These are phyloP conservation scores for Pollenia amentaria DNA, from an alignment of 2,888 invertebrate genomes.

Conservation along the genomic window DNA sequence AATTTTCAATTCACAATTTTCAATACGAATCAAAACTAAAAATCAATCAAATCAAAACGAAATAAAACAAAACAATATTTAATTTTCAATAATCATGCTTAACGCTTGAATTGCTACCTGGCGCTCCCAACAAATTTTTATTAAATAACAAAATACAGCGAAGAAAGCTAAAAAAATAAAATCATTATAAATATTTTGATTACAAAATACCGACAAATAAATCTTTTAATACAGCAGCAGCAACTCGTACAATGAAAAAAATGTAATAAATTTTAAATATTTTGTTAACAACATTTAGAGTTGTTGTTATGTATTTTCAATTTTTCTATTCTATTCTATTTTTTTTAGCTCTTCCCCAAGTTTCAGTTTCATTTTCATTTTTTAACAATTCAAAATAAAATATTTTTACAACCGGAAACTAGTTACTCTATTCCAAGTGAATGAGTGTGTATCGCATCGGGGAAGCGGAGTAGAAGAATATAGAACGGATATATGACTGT, in stretches of 20 bases:
- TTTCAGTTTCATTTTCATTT: slow-evolving; percentile 48
- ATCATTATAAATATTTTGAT: slow-evolving; percentile 64
- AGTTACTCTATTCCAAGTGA: slow-evolving; percentile 43
- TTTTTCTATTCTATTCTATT: slow-evolving; percentile 27
- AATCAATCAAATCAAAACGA: slow-evolving; percentile 70
- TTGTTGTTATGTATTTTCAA: slow-evolving; percentile 48
- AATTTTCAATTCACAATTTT: slow-evolving; percentile 54
- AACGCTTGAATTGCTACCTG: slow-evolving; percentile 80
- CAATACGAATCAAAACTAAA: slow-evolving; percentile 45
- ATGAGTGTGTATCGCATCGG: neutral
- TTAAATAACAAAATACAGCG: slow-evolving; percentile 75
- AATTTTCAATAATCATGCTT: slow-evolving; percentile 80
- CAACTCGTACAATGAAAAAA: slow-evolving; percentile 38
- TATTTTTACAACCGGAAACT: slow-evolving; percentile 69
- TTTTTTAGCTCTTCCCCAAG: slow-evolving; percentile 11
- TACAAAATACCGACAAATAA: slow-evolving; percentile 73
- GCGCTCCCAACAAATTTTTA: slow-evolving; percentile 81
- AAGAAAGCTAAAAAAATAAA: slow-evolving; percentile 38
- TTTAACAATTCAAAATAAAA: slow-evolving; percentile 52
- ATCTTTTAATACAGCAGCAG: slow-evolving; percentile 51
- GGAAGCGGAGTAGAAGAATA: slow-evolving; percentile 1
- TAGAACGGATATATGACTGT: slow-evolving; percentile 65
- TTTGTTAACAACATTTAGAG: slow-evolving; percentile 70
- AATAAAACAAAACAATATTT: slow-evolving; percentile 78
- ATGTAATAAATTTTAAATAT: slow-evolving; percentile 73